Evolutionary conservation across 2,888 invertebrate species (phyloP), one percentile per base, ranked within the genome.

Genomic region (Eurytoma californica): DNA sequence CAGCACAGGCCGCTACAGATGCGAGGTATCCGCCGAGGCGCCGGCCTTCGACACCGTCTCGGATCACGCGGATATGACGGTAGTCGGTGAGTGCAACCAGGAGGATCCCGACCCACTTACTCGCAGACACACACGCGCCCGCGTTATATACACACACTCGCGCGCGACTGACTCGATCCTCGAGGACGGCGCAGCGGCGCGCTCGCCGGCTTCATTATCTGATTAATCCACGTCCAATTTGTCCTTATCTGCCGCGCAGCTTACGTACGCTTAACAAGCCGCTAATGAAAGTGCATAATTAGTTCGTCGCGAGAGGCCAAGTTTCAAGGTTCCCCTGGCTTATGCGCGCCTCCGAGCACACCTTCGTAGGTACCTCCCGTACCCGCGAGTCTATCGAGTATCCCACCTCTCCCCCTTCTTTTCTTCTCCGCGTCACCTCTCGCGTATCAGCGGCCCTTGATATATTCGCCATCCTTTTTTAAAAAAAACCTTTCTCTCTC

Each of bases 1-100:
- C 83, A 92, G 94, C 82, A 91, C 93, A 63, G 94, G 94, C 70
- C 90, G 93, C 80, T 94, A 94, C 90, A 92, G 94, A 82, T 94
- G 94, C 88, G 94, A 94, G 88, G 94, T 94, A 83, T 94, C 94
- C 76, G 94, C 93, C 58, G 94, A 94, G 87, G 94, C 94, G 66
- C 94, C 94, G 66, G 93, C 92, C 82, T 94, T 94, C 88, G 93
- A 94, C 88, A 94, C 94, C 74, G 94, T 94, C 84, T 92, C 92
- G 65, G 93, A 94, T 86, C 93, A 93, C 86, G 93, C 93, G 83
- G 92, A 93, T 86, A 94, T 94, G 93, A 91, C 91, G 85, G 94
- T 94, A 86, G 94, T 94, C 80, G 94, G 94, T 94, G 91, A 93
- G 93, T 93, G 14, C 47, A 55, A 4, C 12, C 20, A 20, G 28